Base-by-base conservation (phyloP, 2,888 invertebrate species). In the Drosophila siamana region DNA sequence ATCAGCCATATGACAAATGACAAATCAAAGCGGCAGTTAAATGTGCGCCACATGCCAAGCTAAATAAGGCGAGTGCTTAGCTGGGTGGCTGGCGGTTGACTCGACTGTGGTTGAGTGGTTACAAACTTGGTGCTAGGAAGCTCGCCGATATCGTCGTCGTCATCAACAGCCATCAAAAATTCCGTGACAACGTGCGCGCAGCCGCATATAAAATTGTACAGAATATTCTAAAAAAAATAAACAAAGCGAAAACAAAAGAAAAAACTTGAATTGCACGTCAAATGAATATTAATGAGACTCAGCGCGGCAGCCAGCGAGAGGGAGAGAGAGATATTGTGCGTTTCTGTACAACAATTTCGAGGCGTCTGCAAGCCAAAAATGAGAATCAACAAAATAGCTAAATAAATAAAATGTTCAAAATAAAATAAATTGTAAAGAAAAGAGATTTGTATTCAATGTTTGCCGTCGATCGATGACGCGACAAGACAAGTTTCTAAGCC, bases 111-210 rank as follows among this genome's bases (percentile, higher is more conserved):
- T 30, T 52, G 50, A 36, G 36, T 36, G 61, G 22, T 55, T 64
- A 46, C 79, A 69, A 71, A 69, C 54, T 69, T 78, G 87, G 87
- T 38, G 65, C 73, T 82, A 80, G 82, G 87, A 85, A 84, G 79
- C 82, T 59, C 8, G 11, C 1, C n/a, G n/a, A 41, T 55, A 64
- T 63, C 28, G 63, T 51, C 51, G 57, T 67, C 63, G 65, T 56
- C 61, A 67, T 65, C 36, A 30, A 15, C 19, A 59, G 55, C 40
- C 52, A 75, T 71, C 67, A 47, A 62, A 59, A 55, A 72, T 67
- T 68, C 62, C 52, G 62, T 30, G 64, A 64, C 66, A 62, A 40
- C 52, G 56, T 69, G 43, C 62, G 24, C 15, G 7, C 43, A 43
- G 33, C 44, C 13, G 44, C 54, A 46, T 54, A 61, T 47, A 24